phyloP scores from a whole-genome alignment of 2,888 invertebrate genomes.

The Adineta ricciae region DNA sequence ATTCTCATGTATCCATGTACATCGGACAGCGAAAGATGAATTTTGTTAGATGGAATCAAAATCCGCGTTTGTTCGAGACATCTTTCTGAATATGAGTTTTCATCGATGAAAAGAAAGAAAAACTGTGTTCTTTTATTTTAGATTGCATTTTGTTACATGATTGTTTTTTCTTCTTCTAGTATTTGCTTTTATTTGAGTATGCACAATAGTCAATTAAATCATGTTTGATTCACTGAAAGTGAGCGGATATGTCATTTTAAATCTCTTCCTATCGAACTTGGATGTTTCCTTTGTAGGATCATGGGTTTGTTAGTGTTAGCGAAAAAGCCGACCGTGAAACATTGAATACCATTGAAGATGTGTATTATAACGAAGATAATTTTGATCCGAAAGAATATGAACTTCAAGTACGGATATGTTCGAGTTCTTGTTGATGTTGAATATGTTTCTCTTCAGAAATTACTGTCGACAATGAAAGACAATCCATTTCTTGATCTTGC shows the following conservation, averaged over 20 bases:
- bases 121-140: background rate
- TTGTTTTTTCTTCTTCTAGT: background rate
- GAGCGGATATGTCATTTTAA: background rate
- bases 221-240: conserved; percentile 3
- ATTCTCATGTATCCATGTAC: background rate
- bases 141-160: background rate
- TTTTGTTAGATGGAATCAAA: too few species aligned
- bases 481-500: background rate
- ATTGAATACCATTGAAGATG: background rate
- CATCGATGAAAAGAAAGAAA: background rate
- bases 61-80: too few species aligned
- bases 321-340: background rate
- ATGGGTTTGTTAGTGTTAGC: too few species aligned
- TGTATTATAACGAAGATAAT: background rate
- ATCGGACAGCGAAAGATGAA: too few species aligned
- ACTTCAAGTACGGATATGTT: background rate
- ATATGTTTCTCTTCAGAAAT: background rate
- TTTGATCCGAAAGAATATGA: conserved; percentile 1
- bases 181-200: background rate
- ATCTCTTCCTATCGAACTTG: too few species aligned
- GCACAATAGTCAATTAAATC: background rate
- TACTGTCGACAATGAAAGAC: background rate
- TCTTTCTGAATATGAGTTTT: too few species aligned
- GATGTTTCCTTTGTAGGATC: too few species aligned
- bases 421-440: background rate